These are phyloP conservation scores for Anseranas semipalmata DNA, from an alignment of 2,113 vertebrate species.

Conservation along the genomic window DNA sequence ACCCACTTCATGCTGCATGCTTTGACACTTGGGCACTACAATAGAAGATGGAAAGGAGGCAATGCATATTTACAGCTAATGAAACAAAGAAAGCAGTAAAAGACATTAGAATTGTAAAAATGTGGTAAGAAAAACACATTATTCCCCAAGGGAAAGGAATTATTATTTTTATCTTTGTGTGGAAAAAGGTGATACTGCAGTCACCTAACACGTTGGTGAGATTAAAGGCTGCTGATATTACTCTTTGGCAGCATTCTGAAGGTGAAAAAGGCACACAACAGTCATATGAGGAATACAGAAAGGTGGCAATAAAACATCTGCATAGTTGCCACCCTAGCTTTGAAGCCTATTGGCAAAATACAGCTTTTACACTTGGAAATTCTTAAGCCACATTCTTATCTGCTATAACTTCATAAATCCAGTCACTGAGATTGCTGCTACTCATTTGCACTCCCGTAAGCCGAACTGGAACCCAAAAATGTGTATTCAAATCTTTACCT, in stretches of 20 bases:
- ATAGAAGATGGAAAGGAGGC: not conserved
- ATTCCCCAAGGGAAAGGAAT: not conserved
- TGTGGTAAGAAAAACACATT: not conserved
- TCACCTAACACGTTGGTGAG: constrained; percentile 56
- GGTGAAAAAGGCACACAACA: not conserved
- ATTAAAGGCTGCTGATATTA: constrained; percentile 32
- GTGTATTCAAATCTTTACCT: not conserved
- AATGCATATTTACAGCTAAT: constrained; percentile 20
- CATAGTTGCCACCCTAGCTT: not conserved
- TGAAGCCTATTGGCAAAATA: not conserved
- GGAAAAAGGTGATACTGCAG: constrained; percentile 57
- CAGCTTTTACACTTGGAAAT: not conserved
- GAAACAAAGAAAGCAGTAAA: constrained; percentile 42
- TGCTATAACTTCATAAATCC: not conserved
- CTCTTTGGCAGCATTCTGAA: not conserved
- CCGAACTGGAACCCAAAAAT: not conserved
- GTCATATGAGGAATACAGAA: not conserved
- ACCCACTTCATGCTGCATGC: not conserved
- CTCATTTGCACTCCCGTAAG: not conserved
- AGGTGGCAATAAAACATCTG: not conserved
- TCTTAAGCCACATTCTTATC: not conserved
- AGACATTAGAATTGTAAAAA: constrained; percentile 71
- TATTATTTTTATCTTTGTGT: constrained; percentile 58
- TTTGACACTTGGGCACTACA: not conserved
- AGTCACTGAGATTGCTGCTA: not conserved